These are phyloP conservation scores for Lanistes nyassanus DNA, from an alignment of 1,140 invertebrate genomes.

Conservation along the genomic window DNA sequence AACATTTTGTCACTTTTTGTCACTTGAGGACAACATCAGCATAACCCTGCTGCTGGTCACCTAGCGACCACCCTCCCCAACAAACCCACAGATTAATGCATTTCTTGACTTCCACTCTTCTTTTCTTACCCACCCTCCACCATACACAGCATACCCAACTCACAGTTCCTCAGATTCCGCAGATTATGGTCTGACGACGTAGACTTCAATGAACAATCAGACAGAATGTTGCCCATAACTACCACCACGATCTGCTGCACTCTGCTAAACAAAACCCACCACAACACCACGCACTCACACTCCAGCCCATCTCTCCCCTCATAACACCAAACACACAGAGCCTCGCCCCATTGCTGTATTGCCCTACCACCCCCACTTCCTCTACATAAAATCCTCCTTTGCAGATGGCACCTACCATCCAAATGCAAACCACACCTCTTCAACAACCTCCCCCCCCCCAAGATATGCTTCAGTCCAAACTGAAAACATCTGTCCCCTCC, in stretches of 20 bases:
- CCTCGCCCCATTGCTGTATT: constrained; percentile 3
- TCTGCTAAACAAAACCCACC: no score
- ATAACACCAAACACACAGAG: constrained; percentile 1
- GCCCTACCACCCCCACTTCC: not conserved
- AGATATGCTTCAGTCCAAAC: not conserved
- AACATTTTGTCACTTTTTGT: no score
- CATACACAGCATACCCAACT: no score
- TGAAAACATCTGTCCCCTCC: not conserved
- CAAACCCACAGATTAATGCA: not conserved
- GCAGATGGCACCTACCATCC: constrained; percentile 4
- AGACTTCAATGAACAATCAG: no score
- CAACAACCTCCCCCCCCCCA: not conserved
- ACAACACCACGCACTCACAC: not conserved
- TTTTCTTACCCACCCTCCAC: no score
- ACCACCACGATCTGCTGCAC: no score
- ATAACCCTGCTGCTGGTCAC: no score
- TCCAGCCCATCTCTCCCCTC: not conserved
- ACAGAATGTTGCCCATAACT: no score
- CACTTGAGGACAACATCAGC: no score
- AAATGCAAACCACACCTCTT: not conserved
- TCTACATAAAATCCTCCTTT: constrained; percentile 4
- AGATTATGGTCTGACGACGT: no score
- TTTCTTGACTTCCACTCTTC: not conserved
- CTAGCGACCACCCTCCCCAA: no score
- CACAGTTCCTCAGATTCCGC: no score